Evolutionary conservation across 64 coral and sea anemone genomes (phyloP).

Genomic region (Montipora efflorescens): DNA sequence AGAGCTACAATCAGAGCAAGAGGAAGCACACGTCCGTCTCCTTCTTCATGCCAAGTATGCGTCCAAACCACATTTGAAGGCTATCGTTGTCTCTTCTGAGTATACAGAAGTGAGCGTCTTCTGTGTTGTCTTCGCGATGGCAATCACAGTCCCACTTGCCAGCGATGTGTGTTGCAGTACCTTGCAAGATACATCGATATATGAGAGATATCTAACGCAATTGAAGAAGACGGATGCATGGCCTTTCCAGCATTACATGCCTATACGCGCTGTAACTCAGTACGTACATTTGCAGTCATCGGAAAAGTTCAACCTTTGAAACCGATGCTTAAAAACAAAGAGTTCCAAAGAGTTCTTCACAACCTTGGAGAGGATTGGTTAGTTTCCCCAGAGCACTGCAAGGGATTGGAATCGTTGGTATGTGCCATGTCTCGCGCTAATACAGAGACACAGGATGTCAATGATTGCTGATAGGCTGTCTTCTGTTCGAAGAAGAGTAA

Average conservation of each 20-base stretch:
- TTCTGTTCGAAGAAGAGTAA: constrained; percentile 40
- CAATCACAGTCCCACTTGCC: constrained; percentile 7
- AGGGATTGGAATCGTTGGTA: not conserved
- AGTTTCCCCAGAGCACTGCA: not conserved
- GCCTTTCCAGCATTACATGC: constrained; percentile 24
- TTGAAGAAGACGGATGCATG: not conserved
- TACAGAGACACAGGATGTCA: not conserved
- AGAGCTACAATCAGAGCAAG: no score
- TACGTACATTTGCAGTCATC: constrained; percentile 38
- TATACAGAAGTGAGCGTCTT: not conserved
- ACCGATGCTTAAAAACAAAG: not conserved
- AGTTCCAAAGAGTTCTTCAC: not conserved
- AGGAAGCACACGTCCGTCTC: no score
- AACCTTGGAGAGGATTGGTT: not conserved
- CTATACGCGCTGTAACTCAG: constrained; percentile 48
- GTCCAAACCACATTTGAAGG: no score
- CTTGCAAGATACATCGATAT: constrained; percentile 32
- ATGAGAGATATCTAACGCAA: constrained; percentile 8
- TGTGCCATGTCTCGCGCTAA: constrained; percentile 11
- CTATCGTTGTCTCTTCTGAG: no score
- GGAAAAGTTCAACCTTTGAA: constrained; percentile 35
- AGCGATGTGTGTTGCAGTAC: constrained; percentile 9
- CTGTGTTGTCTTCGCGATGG: not conserved
- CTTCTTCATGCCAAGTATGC: no score
- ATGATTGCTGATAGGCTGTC: not conserved